A percentile compares a stretch with the other conserved stretches of the same genome.
Evolutionary conservation across 1,140 invertebrate species (phyloP).

Genomic region (Battus philenor): DNA sequence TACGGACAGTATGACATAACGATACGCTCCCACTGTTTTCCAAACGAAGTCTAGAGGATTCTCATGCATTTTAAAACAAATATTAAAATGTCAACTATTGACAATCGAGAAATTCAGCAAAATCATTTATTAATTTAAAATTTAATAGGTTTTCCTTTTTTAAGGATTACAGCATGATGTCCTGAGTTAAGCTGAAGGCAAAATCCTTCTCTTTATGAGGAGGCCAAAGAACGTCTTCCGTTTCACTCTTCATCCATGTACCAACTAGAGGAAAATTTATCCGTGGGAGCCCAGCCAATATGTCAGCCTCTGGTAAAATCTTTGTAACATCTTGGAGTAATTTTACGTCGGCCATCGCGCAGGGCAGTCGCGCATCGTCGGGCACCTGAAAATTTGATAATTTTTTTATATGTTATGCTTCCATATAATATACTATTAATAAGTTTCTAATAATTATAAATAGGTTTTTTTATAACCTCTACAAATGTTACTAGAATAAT

Average conservation of each 20-base stretch:
- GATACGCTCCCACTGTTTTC: too few relatives aligned
- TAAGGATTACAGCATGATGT: slow-evolving; percentile 44
- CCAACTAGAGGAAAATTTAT: slow-evolving; percentile 24
- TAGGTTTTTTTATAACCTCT: too few relatives aligned
- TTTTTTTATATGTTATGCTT: too few relatives aligned
- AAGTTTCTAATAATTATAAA: too few relatives aligned
- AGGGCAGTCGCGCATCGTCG: slow-evolving; percentile 50
- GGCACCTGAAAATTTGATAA: slow-evolving; percentile 40
- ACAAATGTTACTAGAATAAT: too few relatives aligned
- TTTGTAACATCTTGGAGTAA: slow-evolving; percentile 44
- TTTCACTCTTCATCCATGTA: slow-evolving; percentile 27
- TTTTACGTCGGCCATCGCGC: slow-evolving; percentile 45
- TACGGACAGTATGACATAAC: too few relatives aligned
- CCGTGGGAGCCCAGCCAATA: slow-evolving; percentile 32
- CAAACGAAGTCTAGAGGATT: too few relatives aligned
- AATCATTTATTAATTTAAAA: too few relatives aligned
- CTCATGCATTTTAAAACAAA: too few relatives aligned
- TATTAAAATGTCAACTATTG: too few relatives aligned
- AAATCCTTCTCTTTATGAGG: slow-evolving; percentile 46
- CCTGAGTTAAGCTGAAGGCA: slow-evolving; percentile 45
- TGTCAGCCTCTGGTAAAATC: slow-evolving; percentile 50
- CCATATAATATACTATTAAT: too few relatives aligned
- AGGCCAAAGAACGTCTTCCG: slow-evolving; percentile 32
- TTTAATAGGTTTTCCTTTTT: slow-evolving; percentile 19
- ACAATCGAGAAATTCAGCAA: too few relatives aligned